Percentiles rank a stretch among this genome's conserved stretches.
These are phyloP conservation scores for Whitmania pigra DNA, from an alignment of 1,140 invertebrate species.

Conservation along the genomic window DNA sequence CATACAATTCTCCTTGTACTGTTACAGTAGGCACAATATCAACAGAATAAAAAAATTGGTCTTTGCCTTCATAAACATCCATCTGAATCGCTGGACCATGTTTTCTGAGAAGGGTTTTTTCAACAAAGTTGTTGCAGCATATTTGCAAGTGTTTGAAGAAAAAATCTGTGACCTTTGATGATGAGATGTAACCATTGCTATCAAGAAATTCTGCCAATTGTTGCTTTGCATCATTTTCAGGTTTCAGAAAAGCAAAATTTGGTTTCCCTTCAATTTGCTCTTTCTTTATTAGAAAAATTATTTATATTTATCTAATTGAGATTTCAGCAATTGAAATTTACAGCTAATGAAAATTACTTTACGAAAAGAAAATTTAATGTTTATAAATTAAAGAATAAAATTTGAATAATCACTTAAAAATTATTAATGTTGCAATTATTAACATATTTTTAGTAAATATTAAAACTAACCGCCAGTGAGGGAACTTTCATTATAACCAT, in stretches of 20 bases:
- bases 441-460: too few relatives aligned
- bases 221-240: too few relatives aligned
- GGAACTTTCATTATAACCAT: conserved; percentile 5
- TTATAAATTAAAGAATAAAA: too few relatives aligned
- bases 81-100: conserved; percentile 13
- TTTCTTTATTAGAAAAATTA: too few relatives aligned
- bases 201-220: conserved; percentile 3
- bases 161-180: neutral
- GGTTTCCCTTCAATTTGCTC: too few relatives aligned
- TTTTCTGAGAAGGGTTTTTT: neutral
- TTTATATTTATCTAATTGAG: too few relatives aligned
- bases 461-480: neutral
- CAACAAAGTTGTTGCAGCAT: conserved; percentile 2
- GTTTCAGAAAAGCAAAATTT: too few relatives aligned
- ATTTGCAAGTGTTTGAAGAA: neutral
- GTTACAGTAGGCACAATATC: neutral
- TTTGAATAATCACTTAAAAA: too few relatives aligned
- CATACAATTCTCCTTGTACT: neutral
- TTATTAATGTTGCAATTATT: too few relatives aligned
- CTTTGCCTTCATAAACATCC: neutral
- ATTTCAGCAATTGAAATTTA: too few relatives aligned
- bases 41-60: neutral
- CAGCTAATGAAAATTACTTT: too few relatives aligned
- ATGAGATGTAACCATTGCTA: neutral
- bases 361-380: too few relatives aligned